Evolutionary conservation across 2,797 vertebrate genomes (phyloP).

Genomic region (Notamacropus eugenii): DNA sequence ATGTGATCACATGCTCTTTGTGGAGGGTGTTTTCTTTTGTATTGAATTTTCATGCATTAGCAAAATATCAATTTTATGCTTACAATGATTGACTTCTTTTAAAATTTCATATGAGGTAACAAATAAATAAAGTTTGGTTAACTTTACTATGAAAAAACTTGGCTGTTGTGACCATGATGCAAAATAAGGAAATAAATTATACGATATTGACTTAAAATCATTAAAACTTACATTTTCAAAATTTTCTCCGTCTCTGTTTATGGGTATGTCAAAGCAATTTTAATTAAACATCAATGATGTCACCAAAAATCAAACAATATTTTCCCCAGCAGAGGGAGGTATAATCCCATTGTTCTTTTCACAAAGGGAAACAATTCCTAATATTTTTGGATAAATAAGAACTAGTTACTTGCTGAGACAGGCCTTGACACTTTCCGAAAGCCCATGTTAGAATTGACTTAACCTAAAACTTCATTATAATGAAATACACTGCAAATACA

Average conservation of each 20-base stretch:
- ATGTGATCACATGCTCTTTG: not conserved
- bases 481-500: not conserved
- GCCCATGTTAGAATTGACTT: not conserved
- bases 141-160: not conserved
- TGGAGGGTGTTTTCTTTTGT: not conserved
- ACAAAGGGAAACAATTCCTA: not conserved
- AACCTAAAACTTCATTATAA: conserved; percentile 13
- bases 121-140: not conserved
- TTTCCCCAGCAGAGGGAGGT: conserved; percentile 85
- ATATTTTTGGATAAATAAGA: conserved; percentile 56
- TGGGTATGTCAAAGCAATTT: not conserved
- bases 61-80: not conserved
- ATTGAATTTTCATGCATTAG: not conserved
- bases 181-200: not conserved
- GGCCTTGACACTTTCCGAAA: not conserved
- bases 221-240: not conserved
- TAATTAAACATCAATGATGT: not conserved
- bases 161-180: not conserved
- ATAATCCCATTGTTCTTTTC: conserved; percentile 73
- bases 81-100: not conserved
- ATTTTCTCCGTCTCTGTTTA: not conserved
- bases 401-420: conserved; percentile 41
- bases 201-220: not conserved
- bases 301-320: not conserved
- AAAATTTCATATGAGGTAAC: not conserved